Percentiles rank a stretch among this genome's conserved stretches.
Evolutionary conservation across 2,888 invertebrate species (phyloP).

Genomic region (Nomada ruficornis): DNA sequence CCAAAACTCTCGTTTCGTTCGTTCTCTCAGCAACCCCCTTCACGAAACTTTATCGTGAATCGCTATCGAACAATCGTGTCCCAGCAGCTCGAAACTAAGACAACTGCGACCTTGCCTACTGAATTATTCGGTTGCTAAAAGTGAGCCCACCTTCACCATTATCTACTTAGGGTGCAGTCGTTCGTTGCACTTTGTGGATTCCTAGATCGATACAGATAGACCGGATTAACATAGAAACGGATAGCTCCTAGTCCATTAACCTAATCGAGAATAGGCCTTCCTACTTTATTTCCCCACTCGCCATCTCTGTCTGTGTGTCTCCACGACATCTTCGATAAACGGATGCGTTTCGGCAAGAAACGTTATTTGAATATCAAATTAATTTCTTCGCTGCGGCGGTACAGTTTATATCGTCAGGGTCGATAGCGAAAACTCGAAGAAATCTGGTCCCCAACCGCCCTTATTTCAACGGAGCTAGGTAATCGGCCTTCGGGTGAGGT

Average conservation of each 20-base stretch:
- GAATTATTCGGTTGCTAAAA: constrained; percentile 4
- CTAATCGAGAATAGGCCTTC: constrained; percentile 68
- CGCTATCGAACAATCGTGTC: background rate
- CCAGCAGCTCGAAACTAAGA: constrained; percentile 7
- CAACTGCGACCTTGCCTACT: background rate
- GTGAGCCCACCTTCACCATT: background rate
- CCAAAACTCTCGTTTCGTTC: background rate
- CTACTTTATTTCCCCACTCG: constrained; percentile 43
- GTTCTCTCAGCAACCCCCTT: background rate
- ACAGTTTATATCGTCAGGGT: constrained; percentile 35
- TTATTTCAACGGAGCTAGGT: constrained; percentile 24
- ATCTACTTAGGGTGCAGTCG: constrained; percentile 38
- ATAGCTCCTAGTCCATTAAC: constrained; percentile 77
- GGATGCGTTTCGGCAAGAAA: constrained; percentile 52
- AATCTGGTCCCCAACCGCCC: constrained; percentile 8
- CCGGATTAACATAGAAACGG: constrained; percentile 80
- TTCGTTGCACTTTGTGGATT: constrained; percentile 66
- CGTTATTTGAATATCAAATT: constrained; percentile 78
- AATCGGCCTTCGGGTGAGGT: constrained; percentile 45
- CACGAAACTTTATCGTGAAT: constrained; percentile 16
- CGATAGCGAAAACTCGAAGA: constrained; percentile 54
- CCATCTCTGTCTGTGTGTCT: background rate
- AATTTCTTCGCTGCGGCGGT: constrained; percentile 68
- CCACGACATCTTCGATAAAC: constrained; percentile 17
- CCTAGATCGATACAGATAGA: constrained; percentile 68